Conservation (phyloP, 2,113 vertebrate species). For the Eulemur macaco region DNA sequence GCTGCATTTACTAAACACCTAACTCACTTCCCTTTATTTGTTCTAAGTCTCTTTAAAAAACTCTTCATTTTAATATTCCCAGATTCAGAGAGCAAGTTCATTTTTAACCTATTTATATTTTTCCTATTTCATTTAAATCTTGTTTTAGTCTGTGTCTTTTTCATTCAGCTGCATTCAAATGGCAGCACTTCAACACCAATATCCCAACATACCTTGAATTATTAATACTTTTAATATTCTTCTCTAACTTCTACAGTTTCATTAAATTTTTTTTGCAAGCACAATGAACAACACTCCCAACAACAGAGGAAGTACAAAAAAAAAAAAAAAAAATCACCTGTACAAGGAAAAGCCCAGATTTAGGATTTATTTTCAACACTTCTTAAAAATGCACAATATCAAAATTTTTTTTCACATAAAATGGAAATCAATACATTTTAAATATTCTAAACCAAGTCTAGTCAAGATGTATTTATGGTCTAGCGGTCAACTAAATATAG, state of each 20-base stretch:
- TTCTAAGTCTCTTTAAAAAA: neutral
- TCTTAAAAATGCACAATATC: constrained; percentile 29
- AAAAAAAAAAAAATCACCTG: neutral
- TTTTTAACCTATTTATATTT: constrained; percentile 23
- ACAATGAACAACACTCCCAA: constrained; percentile 1
- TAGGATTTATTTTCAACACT: constrained; percentile 8
- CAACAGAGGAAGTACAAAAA: constrained; percentile 33
- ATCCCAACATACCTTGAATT: neutral
- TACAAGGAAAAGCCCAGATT: neutral
- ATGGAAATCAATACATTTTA: constrained; percentile 36
- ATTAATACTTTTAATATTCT: neutral
- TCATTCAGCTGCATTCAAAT: neutral
- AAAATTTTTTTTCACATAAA: constrained; percentile 45
- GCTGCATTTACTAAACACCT: neutral
- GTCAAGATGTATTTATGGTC: neutral
- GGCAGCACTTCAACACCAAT: neutral
- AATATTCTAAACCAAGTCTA: constrained; percentile 30
- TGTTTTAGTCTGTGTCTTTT: neutral
- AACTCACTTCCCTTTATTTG: neutral
- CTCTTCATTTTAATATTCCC: neutral
- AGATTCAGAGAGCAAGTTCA: neutral
- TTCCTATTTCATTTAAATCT: constrained; percentile 24
- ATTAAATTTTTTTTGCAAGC: constrained; percentile 42
- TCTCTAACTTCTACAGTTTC: neutral
- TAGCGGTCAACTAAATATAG: neutral